Base-by-base conservation (phyloP, 2,113 vertebrate species). In the Cebidichthys violaceus region DNA sequence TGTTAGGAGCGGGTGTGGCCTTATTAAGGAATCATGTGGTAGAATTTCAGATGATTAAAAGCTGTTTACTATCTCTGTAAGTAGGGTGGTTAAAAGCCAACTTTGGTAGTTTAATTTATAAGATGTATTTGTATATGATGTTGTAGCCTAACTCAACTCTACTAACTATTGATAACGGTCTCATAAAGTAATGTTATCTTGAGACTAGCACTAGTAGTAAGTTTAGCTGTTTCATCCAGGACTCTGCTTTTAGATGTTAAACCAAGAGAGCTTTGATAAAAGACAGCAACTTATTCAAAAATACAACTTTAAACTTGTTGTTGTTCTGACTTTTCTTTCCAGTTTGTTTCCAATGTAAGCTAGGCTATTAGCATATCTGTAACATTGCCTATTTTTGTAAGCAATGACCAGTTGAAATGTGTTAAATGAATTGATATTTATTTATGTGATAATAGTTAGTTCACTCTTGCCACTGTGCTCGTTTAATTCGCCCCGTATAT, bases 11-110 rank as follows among this genome's bases (percentile, higher is more conserved):
- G 80, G 87, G 89, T 60, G 80, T 31, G 73, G 82, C 66, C 75
- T 52, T 71, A 89, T 86, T 81, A 83, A 89, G 66, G 79, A 83
- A 86, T 90, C 72, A 83, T 81, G 82, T 83, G 87, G 77, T 75
- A 0, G 33, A 61, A 66, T 81, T 64, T 84, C 65, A 87, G 73
- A 85, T 92, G 86, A 90, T 90, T 87, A 90, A 73, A 91, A 84
- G 69, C 59, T 64, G 35, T 70, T 76, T 59, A 39, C 35, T 77
- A 33, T 81, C 60, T 84, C 27, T 69, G 41, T 29, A 33, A 35
- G 61, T 9, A 9, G 13, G 27, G 27, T 45, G 75, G 70, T 24
- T 61, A 31, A 73, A 87, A 80, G 35, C 55, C 37, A 31, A 22
- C 57, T 67, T 37, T 67, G 43, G 39, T 57, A 18, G 79, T 70